Percentiles rank a stretch among this genome's conserved stretches.
Conservation (phyloP, 2,113 vertebrate genomes). For the Labrus mixtus region DNA sequence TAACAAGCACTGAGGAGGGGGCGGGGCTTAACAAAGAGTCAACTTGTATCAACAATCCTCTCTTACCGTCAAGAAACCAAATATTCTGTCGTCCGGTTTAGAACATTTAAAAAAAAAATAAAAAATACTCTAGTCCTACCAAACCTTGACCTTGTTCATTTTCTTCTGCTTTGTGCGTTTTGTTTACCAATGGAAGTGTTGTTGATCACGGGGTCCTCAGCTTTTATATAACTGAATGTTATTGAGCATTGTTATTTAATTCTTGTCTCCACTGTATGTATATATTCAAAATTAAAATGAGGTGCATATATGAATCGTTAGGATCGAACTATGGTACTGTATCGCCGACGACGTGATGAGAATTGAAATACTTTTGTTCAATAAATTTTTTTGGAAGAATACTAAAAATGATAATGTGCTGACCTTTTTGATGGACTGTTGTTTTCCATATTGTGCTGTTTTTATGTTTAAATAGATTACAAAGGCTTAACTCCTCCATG, state of each 20-base stretch:
- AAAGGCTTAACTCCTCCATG: too few species aligned
- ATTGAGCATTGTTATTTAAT: slow-evolving; percentile 86
- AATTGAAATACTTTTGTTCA: slow-evolving; percentile 86
- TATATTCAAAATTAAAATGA: slow-evolving; percentile 79
- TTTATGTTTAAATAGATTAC: too few species aligned
- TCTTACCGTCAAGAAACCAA: slow-evolving; percentile 55
- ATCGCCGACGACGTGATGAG: slow-evolving; percentile 82
- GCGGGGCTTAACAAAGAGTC: neutral
- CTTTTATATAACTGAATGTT: slow-evolving; percentile 85
- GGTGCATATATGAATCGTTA: slow-evolving; percentile 81
- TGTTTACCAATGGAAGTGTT: slow-evolving; percentile 82
- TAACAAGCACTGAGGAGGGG: neutral
- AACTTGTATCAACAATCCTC: neutral
- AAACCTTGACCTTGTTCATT: slow-evolving; percentile 51
- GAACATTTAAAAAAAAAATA: neutral
- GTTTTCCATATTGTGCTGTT: neutral
- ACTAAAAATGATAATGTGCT: slow-evolving; percentile 17
- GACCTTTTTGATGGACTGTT: neutral
- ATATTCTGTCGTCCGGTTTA: slow-evolving; percentile 37
- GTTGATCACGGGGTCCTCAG: slow-evolving; percentile 75
- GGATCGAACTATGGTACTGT: slow-evolving; percentile 83
- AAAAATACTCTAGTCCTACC: slow-evolving; percentile 27
- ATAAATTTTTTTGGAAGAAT: slow-evolving; percentile 84
- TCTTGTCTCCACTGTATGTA: slow-evolving; percentile 85
- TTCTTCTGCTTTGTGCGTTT: slow-evolving; percentile 60